Conservation (phyloP, 2,797 vertebrate species). For the Pangasius djambal region DNA sequence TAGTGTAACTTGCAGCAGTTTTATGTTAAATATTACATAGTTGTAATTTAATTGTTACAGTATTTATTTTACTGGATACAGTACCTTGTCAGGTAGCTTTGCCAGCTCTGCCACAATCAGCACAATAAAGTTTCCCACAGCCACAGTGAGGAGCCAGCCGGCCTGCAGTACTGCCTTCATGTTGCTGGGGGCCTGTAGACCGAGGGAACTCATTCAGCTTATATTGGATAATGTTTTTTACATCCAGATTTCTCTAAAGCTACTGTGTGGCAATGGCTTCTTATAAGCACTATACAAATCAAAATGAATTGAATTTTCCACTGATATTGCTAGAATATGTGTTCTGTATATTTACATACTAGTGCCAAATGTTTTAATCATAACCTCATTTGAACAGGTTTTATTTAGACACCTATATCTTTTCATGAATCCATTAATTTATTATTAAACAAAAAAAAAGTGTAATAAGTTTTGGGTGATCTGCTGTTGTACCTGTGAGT, state of each 20-base stretch:
- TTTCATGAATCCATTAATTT: background rate
- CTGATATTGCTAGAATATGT: background rate
- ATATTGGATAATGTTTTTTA: background rate
- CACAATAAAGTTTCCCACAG: constrained; percentile 93
- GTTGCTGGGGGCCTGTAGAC: constrained; percentile 87
- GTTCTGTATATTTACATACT: background rate
- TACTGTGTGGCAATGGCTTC: background rate
- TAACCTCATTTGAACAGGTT: background rate
- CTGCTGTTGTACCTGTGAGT: constrained; percentile 85
- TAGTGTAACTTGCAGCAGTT: background rate
- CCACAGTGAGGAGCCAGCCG: constrained; percentile 90
- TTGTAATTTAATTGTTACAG: background rate
- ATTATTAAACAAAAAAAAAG: background rate
- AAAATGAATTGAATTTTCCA: background rate
- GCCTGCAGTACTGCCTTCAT: constrained; percentile 98
- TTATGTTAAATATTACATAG: background rate
- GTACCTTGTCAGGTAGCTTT: constrained; percentile 81
- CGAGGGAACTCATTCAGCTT: constrained; percentile 1
- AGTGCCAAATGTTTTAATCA: background rate
- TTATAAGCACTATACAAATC: background rate
- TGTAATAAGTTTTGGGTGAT: background rate
- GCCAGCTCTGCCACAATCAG: constrained; percentile 87
- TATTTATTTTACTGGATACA: constrained; percentile 10
- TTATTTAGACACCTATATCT: background rate
- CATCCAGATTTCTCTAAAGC: background rate